phyloP scores from a whole-genome alignment of 2,113 vertebrate genomes.

The Spilogale gracilis region DNA sequence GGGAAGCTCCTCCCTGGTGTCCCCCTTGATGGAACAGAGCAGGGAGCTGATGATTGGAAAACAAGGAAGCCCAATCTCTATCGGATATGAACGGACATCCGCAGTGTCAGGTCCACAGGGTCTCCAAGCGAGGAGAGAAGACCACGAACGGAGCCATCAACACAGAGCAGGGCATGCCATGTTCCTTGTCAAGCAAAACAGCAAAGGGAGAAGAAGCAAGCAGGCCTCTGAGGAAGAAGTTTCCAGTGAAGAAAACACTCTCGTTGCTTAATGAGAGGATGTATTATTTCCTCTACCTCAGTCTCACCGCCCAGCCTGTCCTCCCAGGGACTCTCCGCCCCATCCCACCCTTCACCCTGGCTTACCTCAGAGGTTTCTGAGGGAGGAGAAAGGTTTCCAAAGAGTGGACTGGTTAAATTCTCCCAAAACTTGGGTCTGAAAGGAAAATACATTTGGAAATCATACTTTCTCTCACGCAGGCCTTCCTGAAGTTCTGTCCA shows the following conservation, averaged over 20 bases:
- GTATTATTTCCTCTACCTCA: background rate
- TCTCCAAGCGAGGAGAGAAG: background rate
- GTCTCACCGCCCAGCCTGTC: background rate
- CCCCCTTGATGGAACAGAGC: background rate
- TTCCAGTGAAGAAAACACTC: background rate
- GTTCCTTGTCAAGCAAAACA: background rate
- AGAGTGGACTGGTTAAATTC: constrained; percentile 95
- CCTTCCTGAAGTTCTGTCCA: background rate
- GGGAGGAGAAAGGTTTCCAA: constrained; percentile 92
- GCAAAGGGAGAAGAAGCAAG: background rate
- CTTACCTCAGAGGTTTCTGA: constrained; percentile 96
- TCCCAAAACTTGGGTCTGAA: constrained; percentile 97
- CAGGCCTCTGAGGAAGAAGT: background rate
- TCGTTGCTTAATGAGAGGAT: background rate
- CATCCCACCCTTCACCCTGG: background rate
- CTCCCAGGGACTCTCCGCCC: background rate
- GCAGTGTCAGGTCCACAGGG: background rate
- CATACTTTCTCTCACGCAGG: background rate
- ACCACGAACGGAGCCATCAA: background rate
- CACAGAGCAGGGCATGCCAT: background rate
- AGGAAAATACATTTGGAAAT: constrained; percentile 6
- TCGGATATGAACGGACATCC: background rate
- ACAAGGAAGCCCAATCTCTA: background rate
- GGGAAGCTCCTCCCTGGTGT: background rate
- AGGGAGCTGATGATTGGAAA: background rate